These are phyloP conservation scores for Myopa testacea DNA, from an alignment of 2,888 invertebrate genomes.

Conservation along the genomic window DNA sequence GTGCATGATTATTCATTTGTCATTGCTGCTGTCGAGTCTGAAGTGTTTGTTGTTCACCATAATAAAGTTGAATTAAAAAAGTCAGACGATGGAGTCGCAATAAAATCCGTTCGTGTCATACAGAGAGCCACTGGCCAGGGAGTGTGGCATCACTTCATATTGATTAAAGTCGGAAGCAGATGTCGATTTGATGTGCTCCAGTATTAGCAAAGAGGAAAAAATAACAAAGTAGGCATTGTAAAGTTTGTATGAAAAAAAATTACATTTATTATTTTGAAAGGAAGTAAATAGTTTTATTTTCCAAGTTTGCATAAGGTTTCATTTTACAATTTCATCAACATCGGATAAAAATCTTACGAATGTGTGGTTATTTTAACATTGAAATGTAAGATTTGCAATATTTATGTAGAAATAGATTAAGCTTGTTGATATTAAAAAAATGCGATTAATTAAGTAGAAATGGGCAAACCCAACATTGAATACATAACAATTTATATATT, in stretches of 20 bases:
- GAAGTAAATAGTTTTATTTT: background rate
- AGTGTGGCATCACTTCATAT: conserved; percentile 5
- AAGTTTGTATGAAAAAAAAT: conserved; percentile 19
- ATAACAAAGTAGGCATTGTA: conserved; percentile 12
- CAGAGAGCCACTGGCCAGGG: background rate
- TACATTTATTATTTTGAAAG: background rate
- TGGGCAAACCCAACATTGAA: too few species aligned
- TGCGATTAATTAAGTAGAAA: too few species aligned
- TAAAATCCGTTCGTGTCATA: background rate
- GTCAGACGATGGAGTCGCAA: conserved; percentile 4
- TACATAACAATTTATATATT: too few species aligned
- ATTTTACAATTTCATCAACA: background rate
- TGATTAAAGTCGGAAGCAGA: conserved; percentile 1
- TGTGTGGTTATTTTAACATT: background rate
- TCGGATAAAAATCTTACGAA: too few species aligned
- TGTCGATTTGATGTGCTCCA: background rate
- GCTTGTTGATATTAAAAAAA: too few species aligned
- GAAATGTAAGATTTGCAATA: background rate
- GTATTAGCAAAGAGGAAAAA: background rate
- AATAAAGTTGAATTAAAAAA: conserved; percentile 4
- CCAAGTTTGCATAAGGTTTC: background rate
- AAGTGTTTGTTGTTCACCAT: conserved; percentile 18
- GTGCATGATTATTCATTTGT: conserved; percentile 50
- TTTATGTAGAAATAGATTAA: too few species aligned
- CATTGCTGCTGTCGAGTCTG: conserved; percentile 9